phyloP scores from a whole-genome alignment of 2,888 invertebrate genomes.

The Sphaerophoria taeniata region DNA sequence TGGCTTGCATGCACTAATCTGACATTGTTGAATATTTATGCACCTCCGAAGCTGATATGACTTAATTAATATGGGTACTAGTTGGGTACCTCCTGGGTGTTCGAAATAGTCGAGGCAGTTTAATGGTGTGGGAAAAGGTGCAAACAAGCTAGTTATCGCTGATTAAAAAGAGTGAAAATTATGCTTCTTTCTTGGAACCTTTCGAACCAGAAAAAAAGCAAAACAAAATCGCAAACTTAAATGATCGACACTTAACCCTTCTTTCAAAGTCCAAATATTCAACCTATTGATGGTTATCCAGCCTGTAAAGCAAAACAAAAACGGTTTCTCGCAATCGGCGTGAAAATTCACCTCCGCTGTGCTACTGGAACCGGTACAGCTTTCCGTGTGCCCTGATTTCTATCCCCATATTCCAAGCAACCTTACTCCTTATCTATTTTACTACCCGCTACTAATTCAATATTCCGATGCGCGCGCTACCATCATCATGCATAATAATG shows the following conservation, averaged over 20 bases:
- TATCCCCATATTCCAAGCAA: constrained; percentile 46
- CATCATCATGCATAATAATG: constrained; percentile 74
- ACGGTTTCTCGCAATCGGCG: constrained; percentile 70
- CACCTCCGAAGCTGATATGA: constrained; percentile 13
- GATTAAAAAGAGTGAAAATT: too few relatives aligned
- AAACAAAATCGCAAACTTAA: background rate
- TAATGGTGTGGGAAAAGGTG: too few relatives aligned
- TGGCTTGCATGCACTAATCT: constrained; percentile 63
- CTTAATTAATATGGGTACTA: constrained; percentile 52
- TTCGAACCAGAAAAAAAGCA: too few relatives aligned
- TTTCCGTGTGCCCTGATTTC: constrained; percentile 57
- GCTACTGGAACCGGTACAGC: constrained; percentile 58
- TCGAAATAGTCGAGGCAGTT: background rate
- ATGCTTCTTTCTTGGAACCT: background rate
- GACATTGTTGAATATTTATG: constrained; percentile 61
- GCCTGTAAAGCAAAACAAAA: constrained; percentile 12
- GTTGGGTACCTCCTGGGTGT: background rate
- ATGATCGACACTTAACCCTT: background rate
- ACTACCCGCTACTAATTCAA: constrained; percentile 69
- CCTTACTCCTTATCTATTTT: constrained; percentile 61
- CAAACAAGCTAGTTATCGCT: too few relatives aligned
- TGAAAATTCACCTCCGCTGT: constrained; percentile 67
- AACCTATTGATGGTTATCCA: constrained; percentile 38
- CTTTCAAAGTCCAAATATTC: background rate
- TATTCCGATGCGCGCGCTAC: constrained; percentile 69